Evolutionary conservation across 2,888 invertebrate species (phyloP), one percentile per base, ranked within the genome.

Genomic region (Aquatica leii): DNA sequence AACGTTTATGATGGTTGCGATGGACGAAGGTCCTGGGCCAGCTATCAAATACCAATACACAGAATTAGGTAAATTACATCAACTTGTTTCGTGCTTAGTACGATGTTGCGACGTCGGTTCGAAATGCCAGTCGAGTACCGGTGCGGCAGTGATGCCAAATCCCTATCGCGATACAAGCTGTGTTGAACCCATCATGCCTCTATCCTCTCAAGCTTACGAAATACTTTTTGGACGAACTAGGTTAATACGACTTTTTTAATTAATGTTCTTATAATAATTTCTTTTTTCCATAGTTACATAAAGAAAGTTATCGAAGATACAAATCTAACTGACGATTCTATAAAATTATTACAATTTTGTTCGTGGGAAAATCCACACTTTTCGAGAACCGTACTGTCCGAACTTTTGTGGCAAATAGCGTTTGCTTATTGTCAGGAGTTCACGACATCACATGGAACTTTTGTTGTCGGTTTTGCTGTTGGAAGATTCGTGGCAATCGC

Each of bases 351-450:
- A 35, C 94, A 97, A 84, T 98, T 94, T 82, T 90, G 96, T 80
- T 94, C 95, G 77, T 98, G 97, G 97, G 98, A 98, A 82, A 97
- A 98, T 84, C 95, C 95, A 18, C 91, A 91, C 71, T 95, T 97
- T 83, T 97, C 97, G 24, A 90, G 94, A 67, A 88, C 89, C 14
- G 94, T 96, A 50, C 87, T 98, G 35, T 90, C 92, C 46, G 97
- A 98, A 83, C 83, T 98, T 43, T 84, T 98, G 60, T 96, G 96
- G 95, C 94, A 96, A 80, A 87, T 88, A 80, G 90, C 92, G 35
- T 93, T 91, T 81, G 94, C 96, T 1, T 97, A 95, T 82, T 95
- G 96, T 71, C 95, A 97, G 79, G 98, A 98, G 81, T 86, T 98
- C n/a, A 79, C 87, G 95, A 49, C 94, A 96, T 70, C 95, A 96